Evolutionary conservation across 2,797 vertebrate species (phyloP), one percentile per base, ranked within the genome.

Genomic region (Chanos chanos): DNA sequence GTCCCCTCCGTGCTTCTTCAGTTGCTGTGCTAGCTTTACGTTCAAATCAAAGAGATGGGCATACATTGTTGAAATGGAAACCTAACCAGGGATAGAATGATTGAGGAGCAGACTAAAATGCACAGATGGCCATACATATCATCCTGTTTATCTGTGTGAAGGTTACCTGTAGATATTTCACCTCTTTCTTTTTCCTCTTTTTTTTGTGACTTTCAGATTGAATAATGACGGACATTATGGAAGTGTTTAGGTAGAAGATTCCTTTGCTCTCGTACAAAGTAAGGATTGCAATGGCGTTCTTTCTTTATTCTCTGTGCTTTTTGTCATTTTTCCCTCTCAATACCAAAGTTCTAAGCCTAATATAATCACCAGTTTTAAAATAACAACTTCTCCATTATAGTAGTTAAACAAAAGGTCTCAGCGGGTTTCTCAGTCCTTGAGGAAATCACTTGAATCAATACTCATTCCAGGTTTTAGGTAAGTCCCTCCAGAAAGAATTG

Each of bases 111-210:
- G n/a, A n/a, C n/a, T n/a, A n/a, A n/a, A n/a, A n/a, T n/a, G n/a
- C n/a, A n/a, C n/a, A n/a, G n/a, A n/a, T n/a, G n/a, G n/a, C n/a
- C n/a, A n/a, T n/a, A n/a, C n/a, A n/a, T n/a, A n/a, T n/a, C n/a
- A n/a, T n/a, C n/a, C n/a, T n/a, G n/a, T n/a, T n/a, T n/a, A n/a
- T n/a, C n/a, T n/a, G n/a, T n/a, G n/a, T n/a, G n/a, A n/a, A n/a
- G n/a, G n/a, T n/a, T n/a, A n/a, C n/a, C n/a, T n/a, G 62, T 49
- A 45, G 73, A 36, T 67, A 1, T 71, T 51, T 60, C 44, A 25
- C 21, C 24, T 47, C 7, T 28, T 13, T 30, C 8, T 31, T 27
- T 37, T 5, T 15, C 25, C 39, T n/a, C 28, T 50, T 39, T 21
- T 27, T 22, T 28, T 31, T 44, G 24, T 21, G 3, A 7, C 7